Conservation (phyloP, 2,113 vertebrate species). For the Anser brachyrhynchus region DNA sequence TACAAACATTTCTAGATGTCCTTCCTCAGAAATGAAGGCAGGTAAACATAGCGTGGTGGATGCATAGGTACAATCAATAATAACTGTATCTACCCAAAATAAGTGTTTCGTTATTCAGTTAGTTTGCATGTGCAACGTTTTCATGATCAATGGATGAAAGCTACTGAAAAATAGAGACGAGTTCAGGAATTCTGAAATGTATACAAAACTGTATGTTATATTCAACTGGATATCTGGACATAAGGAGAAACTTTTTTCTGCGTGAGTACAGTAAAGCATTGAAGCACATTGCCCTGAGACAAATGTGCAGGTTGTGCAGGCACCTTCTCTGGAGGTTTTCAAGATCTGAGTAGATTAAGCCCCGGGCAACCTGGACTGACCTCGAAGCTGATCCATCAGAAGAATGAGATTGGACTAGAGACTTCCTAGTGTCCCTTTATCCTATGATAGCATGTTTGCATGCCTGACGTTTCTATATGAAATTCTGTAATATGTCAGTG, state of each 20-base stretch:
- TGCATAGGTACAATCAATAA: not conserved
- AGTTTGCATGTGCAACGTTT: not conserved
- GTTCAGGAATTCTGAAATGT: not conserved
- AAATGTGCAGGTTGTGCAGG: not conserved
- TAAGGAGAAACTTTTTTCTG: not conserved
- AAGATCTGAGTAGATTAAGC: not conserved
- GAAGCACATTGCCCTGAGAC: not conserved
- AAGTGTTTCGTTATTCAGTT: not conserved
- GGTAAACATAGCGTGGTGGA: not conserved
- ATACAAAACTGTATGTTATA: not conserved
- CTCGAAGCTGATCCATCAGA: fast-evolving
- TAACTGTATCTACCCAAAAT: not conserved
- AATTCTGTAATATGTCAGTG: not conserved
- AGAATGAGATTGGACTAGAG: not conserved
- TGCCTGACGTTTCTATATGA: not conserved
- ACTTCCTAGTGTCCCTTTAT: not conserved
- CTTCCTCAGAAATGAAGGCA: not conserved
- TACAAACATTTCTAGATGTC: not conserved
- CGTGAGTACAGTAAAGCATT: not conserved
- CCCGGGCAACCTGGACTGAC: not conserved
- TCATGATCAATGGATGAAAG: not conserved
- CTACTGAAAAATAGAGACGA: not conserved
- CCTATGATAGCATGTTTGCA: fast-evolving
- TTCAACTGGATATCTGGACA: too few relatives aligned
- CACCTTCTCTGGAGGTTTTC: not conserved